These are phyloP conservation scores for Mechanitis mazaeus DNA, from an alignment of 2,888 invertebrate species.

Conservation along the genomic window DNA sequence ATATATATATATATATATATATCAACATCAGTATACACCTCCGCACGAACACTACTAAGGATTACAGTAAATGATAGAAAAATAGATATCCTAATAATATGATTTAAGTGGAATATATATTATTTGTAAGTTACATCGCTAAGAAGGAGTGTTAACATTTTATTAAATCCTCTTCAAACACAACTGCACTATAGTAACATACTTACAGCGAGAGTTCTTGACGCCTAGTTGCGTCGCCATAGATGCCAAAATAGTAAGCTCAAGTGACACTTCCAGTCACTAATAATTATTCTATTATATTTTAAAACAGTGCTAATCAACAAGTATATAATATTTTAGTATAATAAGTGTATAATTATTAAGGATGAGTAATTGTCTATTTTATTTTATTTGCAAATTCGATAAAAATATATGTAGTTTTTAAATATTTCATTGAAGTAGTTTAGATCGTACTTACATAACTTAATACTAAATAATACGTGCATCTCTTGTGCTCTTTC, in stretches of 20 bases:
- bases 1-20: slow-evolving; percentile 53
- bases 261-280: slow-evolving; percentile 22
- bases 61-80: slow-evolving; percentile 76
- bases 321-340: background rate
- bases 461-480: slow-evolving; percentile 2
- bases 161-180: background rate
- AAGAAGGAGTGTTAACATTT: background rate
- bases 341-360: background rate
- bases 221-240: slow-evolving; percentile 5
- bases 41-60: slow-evolving; percentile 66
- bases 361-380: background rate
- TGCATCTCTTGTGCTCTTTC: background rate
- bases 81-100: slow-evolving; percentile 66
- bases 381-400: background rate
- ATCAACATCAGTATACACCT: slow-evolving; percentile 46
- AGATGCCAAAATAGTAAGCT: slow-evolving; percentile 24
- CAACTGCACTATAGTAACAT: slow-evolving; percentile 1
- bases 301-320: slow-evolving; percentile 18
- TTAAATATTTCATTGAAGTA: background rate
- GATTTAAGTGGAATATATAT: background rate
- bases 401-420: slow-evolving; percentile 5
- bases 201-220: background rate
- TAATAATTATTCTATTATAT: slow-evolving; percentile 18
- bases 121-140: too few species aligned
- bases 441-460: background rate